Conservation (phyloP, 1,140 invertebrate species). For the Manduca sexta region DNA sequence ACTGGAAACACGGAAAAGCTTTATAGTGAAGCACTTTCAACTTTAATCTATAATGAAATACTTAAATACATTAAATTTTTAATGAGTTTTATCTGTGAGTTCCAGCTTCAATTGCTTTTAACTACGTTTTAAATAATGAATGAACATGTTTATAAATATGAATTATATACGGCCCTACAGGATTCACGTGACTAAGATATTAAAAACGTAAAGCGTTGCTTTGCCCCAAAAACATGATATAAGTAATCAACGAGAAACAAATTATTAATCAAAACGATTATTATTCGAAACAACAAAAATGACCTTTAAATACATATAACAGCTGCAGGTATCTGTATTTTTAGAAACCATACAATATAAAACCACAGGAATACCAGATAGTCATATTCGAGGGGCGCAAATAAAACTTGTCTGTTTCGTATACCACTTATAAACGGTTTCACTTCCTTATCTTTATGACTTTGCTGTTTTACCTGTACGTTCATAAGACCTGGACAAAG, state of each 20-base stretch:
- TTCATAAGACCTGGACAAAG: neutral
- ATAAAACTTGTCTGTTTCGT: neutral
- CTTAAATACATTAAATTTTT: too few species aligned
- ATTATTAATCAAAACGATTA: too few species aligned
- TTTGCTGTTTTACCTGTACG: neutral
- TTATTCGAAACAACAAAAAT: too few species aligned
- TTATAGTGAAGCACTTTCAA: neutral
- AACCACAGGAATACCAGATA: neutral
- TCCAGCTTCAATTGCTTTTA: too few species aligned
- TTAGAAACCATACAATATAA: neutral
- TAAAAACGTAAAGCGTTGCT: too few species aligned
- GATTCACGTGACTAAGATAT: neutral
- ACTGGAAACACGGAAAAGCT: neutral
- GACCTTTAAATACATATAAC: too few species aligned
- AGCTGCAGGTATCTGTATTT: too few species aligned
- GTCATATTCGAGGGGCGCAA: neutral
- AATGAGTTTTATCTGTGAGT: too few species aligned
- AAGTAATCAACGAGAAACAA: too few species aligned
- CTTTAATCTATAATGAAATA: too few species aligned
- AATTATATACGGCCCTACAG: neutral
- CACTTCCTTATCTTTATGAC: constrained; percentile 3
- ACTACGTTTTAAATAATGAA: too few species aligned
- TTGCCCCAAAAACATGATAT: too few species aligned
- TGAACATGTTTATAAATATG: neutral
- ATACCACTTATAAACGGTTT: constrained; percentile 2